A percentile compares a stretch with the other conserved stretches of the same genome.
Conservation (phyloP, 1,140 invertebrate species). For the Rhizoglyphus robini region DNA sequence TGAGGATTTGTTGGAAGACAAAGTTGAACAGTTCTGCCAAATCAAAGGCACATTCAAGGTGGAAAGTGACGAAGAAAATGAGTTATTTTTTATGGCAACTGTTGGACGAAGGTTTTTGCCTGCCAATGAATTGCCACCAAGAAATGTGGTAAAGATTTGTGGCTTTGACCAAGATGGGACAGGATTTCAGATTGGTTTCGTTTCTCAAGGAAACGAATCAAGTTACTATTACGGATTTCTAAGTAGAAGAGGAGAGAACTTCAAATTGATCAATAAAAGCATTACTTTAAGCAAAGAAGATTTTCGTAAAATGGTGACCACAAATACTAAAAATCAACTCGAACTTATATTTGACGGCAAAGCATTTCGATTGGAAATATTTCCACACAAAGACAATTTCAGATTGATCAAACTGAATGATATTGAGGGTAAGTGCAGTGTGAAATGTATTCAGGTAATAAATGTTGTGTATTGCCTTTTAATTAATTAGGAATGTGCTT, state of each 20-base stretch:
- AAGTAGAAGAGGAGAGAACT: not conserved
- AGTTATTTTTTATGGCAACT: constrained; percentile 18
- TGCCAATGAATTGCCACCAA: not conserved
- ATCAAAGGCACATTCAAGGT: constrained; percentile 20
- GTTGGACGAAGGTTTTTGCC: not conserved
- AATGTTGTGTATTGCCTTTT: not conserved
- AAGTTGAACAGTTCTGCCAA: constrained; percentile 22
- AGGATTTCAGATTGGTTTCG: not conserved
- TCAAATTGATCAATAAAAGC: not conserved
- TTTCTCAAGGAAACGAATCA: not conserved
- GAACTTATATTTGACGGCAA: no score
- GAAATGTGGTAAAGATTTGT: not conserved
- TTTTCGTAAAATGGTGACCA: no score
- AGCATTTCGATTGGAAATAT: not conserved
- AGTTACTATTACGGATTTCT: not conserved
- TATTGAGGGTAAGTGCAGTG: not conserved
- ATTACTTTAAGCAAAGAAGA: no score
- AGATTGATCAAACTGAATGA: not conserved
- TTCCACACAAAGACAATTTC: not conserved
- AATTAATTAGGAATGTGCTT: not conserved
- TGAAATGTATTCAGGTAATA: not conserved
- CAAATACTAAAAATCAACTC: no score
- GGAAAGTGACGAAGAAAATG: constrained; percentile 16
- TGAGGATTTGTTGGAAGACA: constrained; percentile 7
- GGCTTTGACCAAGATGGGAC: not conserved